Evolutionary conservation across 2,113 vertebrate genomes (phyloP), one percentile per base, ranked within the genome.

Genomic region (Chaetodon auriga): DNA sequence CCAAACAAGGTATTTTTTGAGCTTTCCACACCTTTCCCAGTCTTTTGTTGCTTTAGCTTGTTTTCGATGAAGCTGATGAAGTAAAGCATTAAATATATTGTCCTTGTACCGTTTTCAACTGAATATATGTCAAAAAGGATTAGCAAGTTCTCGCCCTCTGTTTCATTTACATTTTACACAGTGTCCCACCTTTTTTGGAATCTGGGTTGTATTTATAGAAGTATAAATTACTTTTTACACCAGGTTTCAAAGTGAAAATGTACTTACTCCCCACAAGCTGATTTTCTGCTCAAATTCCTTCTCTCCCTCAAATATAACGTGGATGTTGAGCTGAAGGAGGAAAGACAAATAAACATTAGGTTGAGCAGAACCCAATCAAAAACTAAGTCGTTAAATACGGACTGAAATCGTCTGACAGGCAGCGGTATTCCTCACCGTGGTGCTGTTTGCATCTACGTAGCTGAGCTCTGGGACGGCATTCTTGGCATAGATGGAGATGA

Each of bases 181-280:
- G 30, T 30, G 30, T 30, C 30, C 30, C 30, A 30, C 30, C 30
- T 30, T 30, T 30, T 30, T 30, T 30, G 3, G 30, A 30, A 30
- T 30, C 30, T 2, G 30, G 30, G 30, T 30, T 30, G 30, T 30
- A 30, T 30, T 30, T 30, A 30, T 30, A 30, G 30, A 30, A 30
- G 30, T 30, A 30, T 30, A 4, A 1, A 55, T 6, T 1, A 75
- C n/a, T 10, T 21, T 54, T 25, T 7, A 35, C 15, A 64, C 43
- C 0, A 8, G 4, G n/a, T 25, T 25, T 68, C 11, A 68, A 66
- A 49, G 15, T 54, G 19, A 30, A 11, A 23, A 1, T 45, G 18
- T 82, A 94, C 98, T 98, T 96, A 99, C 98, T 75, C 98, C 97
- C 98, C 98, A 99, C 90, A 99, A 94, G 87, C 93, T 97, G 83